Evolutionary conservation across 2,113 vertebrate genomes (phyloP), one percentile per base, ranked within the genome.

Genomic region (Python bivittatus): DNA sequence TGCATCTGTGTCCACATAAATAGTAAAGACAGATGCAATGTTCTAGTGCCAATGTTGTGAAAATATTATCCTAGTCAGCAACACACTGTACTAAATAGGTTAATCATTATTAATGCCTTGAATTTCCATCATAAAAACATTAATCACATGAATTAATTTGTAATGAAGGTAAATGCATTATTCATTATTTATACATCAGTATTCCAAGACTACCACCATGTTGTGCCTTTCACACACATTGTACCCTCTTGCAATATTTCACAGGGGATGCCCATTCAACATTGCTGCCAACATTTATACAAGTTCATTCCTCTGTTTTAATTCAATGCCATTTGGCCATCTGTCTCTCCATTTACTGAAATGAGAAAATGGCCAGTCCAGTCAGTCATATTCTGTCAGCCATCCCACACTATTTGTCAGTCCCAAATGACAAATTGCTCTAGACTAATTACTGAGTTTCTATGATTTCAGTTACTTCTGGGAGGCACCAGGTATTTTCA

Each of bases 121-220:
- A 13, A 58, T 96, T 84, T 92, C 97, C 61, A 96, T 96, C 53
- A 93, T 94, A 96, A 94, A 92, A 95, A 33, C 88, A 94, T 97
- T 96, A 97, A 97, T 96, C 68, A 92, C 92, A 94, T 84, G 6
- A 95, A 96, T 96, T 96, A 95, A 96, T 95, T 79, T 94, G 38
- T 29, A 94, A 91, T 94, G 91, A 93, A 95, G 94, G 56, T 29
- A 91, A 84, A 90, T 95, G 89, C 92, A 95, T 23, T 93, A 92
- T 68, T 84, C 86, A 95, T 94, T 88, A 29, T 15, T 84, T 94
- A 33, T 83, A 95, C 95, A 95, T 92, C 25, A 92, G 11, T 3
- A 92, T 94, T 96, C 95, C 48, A 93, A 92, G 33, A 91, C 85
- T 90, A 53, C 58, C 4, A 42, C 3, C 88, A 89, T 54, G 44